Percentiles rank a stretch among this genome's conserved stretches.
Conservation (phyloP, 2,113 vertebrate species). For the Maccullochella peelii region DNA sequence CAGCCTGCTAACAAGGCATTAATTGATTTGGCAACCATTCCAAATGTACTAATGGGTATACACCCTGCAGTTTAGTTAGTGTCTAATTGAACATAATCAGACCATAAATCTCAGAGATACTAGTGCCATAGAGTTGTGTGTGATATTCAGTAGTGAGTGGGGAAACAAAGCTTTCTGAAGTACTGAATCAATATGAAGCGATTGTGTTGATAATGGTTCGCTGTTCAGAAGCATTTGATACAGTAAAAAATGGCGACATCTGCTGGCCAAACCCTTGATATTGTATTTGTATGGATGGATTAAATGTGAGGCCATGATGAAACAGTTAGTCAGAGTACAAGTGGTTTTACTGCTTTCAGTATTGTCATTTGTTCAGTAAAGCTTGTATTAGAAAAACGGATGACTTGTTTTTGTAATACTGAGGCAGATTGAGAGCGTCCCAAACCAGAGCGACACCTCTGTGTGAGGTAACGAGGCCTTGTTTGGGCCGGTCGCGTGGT, state of each 20-base stretch:
- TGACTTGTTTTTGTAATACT: no score
- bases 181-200: neutral
- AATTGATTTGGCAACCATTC: neutral
- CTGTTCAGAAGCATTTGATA: neutral
- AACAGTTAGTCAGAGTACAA: neutral
- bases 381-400: neutral
- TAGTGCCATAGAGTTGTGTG: neutral
- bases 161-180: neutral
- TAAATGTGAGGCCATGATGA: neutral
- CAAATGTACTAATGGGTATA: neutral
- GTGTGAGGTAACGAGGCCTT: no score
- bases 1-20: neutral
- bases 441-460: no score
- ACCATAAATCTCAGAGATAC: neutral
- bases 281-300: neutral
- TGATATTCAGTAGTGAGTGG: neutral
- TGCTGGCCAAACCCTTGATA: neutral
- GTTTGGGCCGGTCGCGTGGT: no score
- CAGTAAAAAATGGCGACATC: neutral
- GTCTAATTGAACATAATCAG: neutral
- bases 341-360: neutral
- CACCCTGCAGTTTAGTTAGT: neutral
- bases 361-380: neutral
- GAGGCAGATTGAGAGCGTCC: no score
- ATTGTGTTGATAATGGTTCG: neutral